Percentiles rank a stretch among this genome's conserved stretches.
Conservation (phyloP, 2,888 invertebrate species). For the Mesorhabditis spiculigera region DNA sequence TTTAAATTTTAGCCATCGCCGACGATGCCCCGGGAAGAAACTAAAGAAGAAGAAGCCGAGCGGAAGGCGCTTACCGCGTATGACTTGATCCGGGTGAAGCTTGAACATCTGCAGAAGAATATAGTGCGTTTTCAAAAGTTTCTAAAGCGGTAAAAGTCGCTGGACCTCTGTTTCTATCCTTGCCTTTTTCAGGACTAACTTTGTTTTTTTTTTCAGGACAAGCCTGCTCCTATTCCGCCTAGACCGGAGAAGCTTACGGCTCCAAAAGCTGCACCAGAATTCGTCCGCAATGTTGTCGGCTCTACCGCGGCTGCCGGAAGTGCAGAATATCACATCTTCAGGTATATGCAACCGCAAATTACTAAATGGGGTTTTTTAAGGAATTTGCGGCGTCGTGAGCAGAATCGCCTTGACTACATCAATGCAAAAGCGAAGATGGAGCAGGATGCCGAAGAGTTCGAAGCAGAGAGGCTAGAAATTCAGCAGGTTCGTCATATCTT, state of each 20-base stretch:
- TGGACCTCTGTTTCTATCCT: neutral
- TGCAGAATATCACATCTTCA: constrained; percentile 99
- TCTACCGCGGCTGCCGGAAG: constrained; percentile 98
- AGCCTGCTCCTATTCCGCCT: constrained; percentile 84
- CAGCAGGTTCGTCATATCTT: constrained; percentile 1
- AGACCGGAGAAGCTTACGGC: constrained; percentile 69
- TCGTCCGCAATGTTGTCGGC: constrained; percentile 98
- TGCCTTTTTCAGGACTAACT: no score
- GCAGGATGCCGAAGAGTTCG: constrained; percentile 78
- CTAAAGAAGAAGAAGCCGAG: constrained; percentile 40
- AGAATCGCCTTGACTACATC: constrained; percentile 88
- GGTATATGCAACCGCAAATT: constrained; percentile 65
- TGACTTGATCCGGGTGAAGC: constrained; percentile 48
- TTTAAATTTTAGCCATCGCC: neutral
- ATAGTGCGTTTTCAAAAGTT: constrained; percentile 34
- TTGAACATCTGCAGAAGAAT: constrained; percentile 49
- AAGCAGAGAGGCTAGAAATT: constrained; percentile 64
- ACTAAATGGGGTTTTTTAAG: constrained; percentile 71
- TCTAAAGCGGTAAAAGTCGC: neutral
- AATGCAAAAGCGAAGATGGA: constrained; percentile 83
- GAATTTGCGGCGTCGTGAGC: constrained; percentile 89
- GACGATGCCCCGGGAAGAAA: constrained; percentile 38
- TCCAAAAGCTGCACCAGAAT: constrained; percentile 80
- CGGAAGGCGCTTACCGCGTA: constrained; percentile 47
- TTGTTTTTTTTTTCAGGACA: constrained; percentile 69